These are phyloP conservation scores for Reinhardtius hippoglossoides DNA, from an alignment of 2,113 vertebrate genomes.

Conservation along the genomic window DNA sequence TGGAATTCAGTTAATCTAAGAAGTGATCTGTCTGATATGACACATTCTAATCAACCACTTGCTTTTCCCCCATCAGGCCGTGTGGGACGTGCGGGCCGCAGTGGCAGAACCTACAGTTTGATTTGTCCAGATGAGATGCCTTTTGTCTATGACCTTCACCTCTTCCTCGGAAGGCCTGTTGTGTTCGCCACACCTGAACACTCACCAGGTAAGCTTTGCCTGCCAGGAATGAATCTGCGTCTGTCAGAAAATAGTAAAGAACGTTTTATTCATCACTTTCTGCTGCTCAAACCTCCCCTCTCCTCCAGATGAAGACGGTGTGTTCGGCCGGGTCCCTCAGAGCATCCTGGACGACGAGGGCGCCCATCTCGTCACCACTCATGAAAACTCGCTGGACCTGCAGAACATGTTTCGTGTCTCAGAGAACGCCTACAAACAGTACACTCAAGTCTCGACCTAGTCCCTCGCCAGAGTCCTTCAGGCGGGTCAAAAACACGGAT, in stretches of 20 bases:
- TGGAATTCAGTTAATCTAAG: no score
- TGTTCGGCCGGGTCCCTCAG: slow-evolving; percentile 93
- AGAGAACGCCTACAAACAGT: slow-evolving; percentile 92
- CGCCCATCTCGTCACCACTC: slow-evolving; percentile 81
- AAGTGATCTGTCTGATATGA: neutral
- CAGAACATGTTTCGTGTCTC: slow-evolving; percentile 84
- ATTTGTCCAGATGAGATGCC: slow-evolving; percentile 91
- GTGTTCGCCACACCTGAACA: slow-evolving; percentile 80
- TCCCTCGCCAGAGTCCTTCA: slow-evolving; percentile 92
- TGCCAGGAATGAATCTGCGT: neutral
- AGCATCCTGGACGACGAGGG: slow-evolving; percentile 92
- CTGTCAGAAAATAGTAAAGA: neutral
- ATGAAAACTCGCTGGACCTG: slow-evolving; percentile 87
- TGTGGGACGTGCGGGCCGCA: slow-evolving; percentile 92
- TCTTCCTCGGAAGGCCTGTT: slow-evolving; percentile 90
- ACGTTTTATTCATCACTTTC: neutral
- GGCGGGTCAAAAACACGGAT: slow-evolving; percentile 89
- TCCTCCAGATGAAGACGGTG: slow-evolving; percentile 72
- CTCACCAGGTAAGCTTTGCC: slow-evolving; percentile 75
- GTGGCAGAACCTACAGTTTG: slow-evolving; percentile 90
- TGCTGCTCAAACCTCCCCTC: neutral
- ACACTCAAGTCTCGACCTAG: slow-evolving; percentile 89
- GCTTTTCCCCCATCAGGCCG: slow-evolving; percentile 82
- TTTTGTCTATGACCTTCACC: slow-evolving; percentile 91
- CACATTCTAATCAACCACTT: neutral